Percentiles rank a stretch among this genome's conserved stretches.
Conservation (phyloP, 2,113 vertebrate genomes). For the Coptodon rendalli region DNA sequence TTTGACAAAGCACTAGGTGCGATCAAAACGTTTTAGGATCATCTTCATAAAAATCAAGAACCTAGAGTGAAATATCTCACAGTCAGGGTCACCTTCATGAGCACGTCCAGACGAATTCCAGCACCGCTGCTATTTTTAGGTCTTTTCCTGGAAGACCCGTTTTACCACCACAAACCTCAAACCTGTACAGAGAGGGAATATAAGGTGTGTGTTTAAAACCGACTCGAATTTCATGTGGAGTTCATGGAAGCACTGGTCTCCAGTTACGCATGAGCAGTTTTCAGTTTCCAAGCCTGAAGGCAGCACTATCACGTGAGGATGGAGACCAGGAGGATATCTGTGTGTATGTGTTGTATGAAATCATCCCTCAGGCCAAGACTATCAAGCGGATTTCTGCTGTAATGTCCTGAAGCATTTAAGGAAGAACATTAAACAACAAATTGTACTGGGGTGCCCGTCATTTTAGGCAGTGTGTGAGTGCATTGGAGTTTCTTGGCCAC, state of each 20-base stretch:
- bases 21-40: neutral
- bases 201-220: neutral
- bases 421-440: neutral
- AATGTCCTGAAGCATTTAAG: neutral
- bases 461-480: accelerated
- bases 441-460: accelerated
- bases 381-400: neutral
- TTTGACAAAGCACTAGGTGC: neutral
- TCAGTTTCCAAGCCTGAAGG: neutral
- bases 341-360: neutral
- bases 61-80: neutral
- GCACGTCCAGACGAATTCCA: neutral
- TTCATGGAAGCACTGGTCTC: neutral
- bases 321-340: neutral
- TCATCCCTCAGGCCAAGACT: neutral
- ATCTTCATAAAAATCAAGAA: neutral
- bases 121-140: neutral
- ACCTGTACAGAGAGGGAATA: neutral
- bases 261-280: neutral
- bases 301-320: neutral
- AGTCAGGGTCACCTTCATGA: neutral
- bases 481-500: neutral
- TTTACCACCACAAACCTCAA: neutral
- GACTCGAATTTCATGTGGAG: accelerated
- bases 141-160: neutral